Evolutionary conservation across 1,140 invertebrate species (phyloP).

Genomic region (Holotrichia oblita): DNA sequence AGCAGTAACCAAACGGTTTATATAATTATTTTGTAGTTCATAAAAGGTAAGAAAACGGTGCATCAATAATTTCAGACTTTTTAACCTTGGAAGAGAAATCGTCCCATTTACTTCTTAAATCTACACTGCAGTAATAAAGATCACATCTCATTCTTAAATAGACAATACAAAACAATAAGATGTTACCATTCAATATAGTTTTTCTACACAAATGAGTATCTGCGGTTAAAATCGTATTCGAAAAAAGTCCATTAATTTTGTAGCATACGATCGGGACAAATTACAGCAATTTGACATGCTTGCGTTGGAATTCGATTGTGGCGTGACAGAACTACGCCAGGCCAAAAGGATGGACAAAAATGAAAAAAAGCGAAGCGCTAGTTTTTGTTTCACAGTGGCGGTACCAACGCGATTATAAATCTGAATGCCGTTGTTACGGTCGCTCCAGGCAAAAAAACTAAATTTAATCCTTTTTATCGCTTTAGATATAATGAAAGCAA

Average conservation of each 20-base stretch:
- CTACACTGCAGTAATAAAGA: background rate
- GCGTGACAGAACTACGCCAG: background rate
- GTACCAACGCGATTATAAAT: constrained; percentile 6
- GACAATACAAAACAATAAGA: background rate
- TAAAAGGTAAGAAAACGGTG: no score
- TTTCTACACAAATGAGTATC: constrained; percentile 2
- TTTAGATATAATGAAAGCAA: background rate
- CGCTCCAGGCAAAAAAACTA: background rate
- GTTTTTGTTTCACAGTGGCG: background rate
- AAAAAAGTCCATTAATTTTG: constrained; percentile 10
- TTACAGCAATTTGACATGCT: constrained; percentile 8
- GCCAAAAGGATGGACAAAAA: background rate
- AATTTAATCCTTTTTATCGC: constrained; percentile 3
- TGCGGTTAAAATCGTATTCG: background rate
- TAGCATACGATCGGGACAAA: background rate
- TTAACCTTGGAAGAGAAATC: no score
- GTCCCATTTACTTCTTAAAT: background rate
- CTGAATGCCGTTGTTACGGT: constrained; percentile 9
- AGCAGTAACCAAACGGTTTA: no score
- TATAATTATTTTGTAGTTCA: no score
- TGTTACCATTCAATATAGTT: background rate
- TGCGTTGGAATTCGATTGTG: constrained; percentile 7
- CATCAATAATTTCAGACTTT: no score
- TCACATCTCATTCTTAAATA: background rate
- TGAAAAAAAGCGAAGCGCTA: background rate